phyloP scores from a whole-genome alignment of 1,140 invertebrate genomes.

The Matsumurasca onukii region DNA sequence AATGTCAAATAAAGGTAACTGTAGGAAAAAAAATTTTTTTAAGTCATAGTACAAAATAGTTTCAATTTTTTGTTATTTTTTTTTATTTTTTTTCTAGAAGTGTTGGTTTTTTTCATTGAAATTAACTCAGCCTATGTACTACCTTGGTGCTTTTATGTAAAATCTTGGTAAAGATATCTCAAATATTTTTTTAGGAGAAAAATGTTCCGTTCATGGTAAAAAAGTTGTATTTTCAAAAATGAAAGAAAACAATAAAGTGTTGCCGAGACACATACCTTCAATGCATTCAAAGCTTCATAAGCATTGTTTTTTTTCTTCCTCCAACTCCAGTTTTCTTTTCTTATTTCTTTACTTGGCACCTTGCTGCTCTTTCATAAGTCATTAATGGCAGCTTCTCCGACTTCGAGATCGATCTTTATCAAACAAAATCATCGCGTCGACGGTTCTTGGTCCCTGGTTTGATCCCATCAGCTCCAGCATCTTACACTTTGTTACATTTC shows the following conservation, averaged over 20 bases:
- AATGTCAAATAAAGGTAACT: not conserved
- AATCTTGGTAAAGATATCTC: slow-evolving; percentile 6
- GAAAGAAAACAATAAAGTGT: slow-evolving; percentile 3
- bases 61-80: not conserved
- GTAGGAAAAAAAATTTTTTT: not conserved
- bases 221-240: slow-evolving; percentile 31
- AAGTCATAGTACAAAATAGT: not conserved
- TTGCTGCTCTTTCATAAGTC: slow-evolving; percentile 16
- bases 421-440: not conserved
- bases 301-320: slow-evolving; percentile 13
- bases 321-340: too few species aligned
- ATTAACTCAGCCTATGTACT: not conserved
- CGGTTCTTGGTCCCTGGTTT: not conserved
- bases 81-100: not conserved
- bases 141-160: not conserved
- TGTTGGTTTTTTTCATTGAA: not conserved
- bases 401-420: slow-evolving; percentile 27
- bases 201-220: too few species aligned
- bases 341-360: slow-evolving; percentile 14
- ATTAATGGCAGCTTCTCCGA: slow-evolving; percentile 19
- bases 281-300: slow-evolving; percentile 30
- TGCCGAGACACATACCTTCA: slow-evolving; percentile 7
- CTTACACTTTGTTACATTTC: slow-evolving; percentile 32
- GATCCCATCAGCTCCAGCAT: slow-evolving; percentile 27
- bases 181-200: slow-evolving; percentile 26